Percentiles rank a stretch among this genome's conserved stretches.
Evolutionary conservation across 2,888 invertebrate species (phyloP).

Genomic region (Chrysotoxum bicinctum): DNA sequence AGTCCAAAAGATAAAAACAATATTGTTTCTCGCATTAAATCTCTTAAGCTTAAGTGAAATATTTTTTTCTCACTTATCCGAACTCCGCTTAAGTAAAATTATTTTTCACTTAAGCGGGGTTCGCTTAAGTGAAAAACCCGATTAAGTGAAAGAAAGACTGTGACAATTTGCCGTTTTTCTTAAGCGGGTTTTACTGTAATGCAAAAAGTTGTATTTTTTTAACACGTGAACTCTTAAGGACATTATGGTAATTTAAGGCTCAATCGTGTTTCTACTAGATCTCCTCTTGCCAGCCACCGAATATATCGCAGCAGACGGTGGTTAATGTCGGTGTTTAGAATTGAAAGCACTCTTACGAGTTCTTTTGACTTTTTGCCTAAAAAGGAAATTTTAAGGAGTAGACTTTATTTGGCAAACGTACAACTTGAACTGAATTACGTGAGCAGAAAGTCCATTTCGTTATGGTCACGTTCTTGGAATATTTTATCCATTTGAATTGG

Average conservation of each 20-base stretch:
- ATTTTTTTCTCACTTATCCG: too few species aligned
- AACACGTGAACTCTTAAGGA: background rate
- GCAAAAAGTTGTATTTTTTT: too few species aligned
- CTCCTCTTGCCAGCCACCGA: background rate
- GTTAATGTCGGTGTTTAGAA: conserved; percentile 5
- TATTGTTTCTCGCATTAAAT: too few species aligned
- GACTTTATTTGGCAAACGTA: background rate
- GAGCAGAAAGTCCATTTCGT: background rate
- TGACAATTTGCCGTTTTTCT: too few species aligned
- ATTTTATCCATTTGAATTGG: background rate
- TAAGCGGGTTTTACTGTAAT: too few species aligned
- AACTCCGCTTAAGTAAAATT: too few species aligned
- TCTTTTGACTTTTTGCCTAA: background rate
- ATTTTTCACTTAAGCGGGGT: too few species aligned
- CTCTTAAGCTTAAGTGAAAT: too few species aligned
- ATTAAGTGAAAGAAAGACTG: too few species aligned
- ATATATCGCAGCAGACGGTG: background rate
- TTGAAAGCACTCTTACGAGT: background rate
- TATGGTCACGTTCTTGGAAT: conserved; percentile 5
- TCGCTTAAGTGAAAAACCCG: too few species aligned
- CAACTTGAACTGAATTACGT: conserved; percentile 18
- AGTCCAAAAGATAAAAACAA: too few species aligned
- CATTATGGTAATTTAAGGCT: conserved; percentile 23
- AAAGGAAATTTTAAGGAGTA: background rate
- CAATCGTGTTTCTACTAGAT: conserved; percentile 1